Evolutionary conservation across 2,797 vertebrate species (phyloP).

Genomic region (Hemibagrus guttatus): DNA sequence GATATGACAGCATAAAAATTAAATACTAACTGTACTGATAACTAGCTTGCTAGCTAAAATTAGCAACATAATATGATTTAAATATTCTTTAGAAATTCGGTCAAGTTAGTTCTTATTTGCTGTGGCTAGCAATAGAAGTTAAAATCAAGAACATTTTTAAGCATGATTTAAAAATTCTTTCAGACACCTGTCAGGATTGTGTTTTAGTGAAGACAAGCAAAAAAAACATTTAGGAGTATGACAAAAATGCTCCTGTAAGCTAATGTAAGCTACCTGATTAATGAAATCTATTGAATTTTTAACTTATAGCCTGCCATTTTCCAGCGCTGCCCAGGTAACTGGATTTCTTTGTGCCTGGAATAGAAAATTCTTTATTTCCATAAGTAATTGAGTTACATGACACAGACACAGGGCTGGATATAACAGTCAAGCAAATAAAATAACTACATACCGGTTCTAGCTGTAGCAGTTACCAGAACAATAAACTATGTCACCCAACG

Average conservation of each 20-base stretch:
- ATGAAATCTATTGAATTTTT: neutral
- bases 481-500: neutral
- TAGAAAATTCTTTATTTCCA: neutral
- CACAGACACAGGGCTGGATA: neutral
- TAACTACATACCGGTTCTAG: neutral
- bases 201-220: too few species aligned
- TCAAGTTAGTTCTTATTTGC: neutral
- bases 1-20: neutral
- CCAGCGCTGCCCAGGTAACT: neutral
- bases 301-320: neutral
- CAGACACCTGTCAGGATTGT: neutral
- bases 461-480: neutral
- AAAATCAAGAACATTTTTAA: neutral
- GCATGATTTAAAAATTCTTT: neutral
- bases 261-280: neutral
- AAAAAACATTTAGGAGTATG: neutral
- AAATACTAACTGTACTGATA: neutral
- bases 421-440: neutral
- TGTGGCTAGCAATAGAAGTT: neutral
- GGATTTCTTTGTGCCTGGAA: neutral
- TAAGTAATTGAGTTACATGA: neutral
- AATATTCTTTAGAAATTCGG: neutral
- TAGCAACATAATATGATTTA: neutral
- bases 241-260: neutral
- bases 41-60: neutral